phyloP scores from a whole-genome alignment of 2,888 invertebrate genomes.

The Oscheius sp. region DNA sequence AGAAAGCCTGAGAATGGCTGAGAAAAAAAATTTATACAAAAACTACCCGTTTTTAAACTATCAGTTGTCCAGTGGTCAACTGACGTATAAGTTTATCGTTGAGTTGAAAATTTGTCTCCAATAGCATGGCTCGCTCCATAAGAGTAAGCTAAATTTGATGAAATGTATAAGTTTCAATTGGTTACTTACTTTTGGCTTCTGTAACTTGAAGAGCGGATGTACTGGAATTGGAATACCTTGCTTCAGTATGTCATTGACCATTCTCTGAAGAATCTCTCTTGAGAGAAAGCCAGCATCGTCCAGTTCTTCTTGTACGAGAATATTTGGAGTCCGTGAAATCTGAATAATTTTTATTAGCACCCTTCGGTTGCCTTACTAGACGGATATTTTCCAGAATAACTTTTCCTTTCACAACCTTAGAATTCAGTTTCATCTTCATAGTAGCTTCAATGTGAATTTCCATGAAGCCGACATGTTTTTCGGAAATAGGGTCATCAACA shows the following conservation, averaged over 20 bases:
- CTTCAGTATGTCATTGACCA: slow-evolving; percentile 66
- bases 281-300: slow-evolving; percentile 67
- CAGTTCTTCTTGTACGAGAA: slow-evolving; percentile 65
- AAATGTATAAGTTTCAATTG: neutral
- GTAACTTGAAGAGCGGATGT: slow-evolving; percentile 66
- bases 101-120: slow-evolving; percentile 65
- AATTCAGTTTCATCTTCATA: slow-evolving; percentile 65
- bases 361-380: slow-evolving; percentile 39
- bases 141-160: slow-evolving; percentile 57
- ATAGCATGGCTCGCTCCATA: slow-evolving; percentile 59
- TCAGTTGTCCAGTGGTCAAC: slow-evolving; percentile 53
- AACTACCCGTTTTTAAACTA: slow-evolving; percentile 1
- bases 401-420: slow-evolving; percentile 63
- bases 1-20: slow-evolving; percentile 10
- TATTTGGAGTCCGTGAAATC: slow-evolving; percentile 61
- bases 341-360: slow-evolving; percentile 32
- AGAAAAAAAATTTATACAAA: neutral
- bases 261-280: slow-evolving; percentile 62
- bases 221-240: slow-evolving; percentile 69
- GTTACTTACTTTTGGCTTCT: slow-evolving; percentile 58
- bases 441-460: slow-evolving; percentile 59
- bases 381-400: slow-evolving; percentile 63
- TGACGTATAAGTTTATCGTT: slow-evolving; percentile 65
- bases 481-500: slow-evolving; percentile 37
- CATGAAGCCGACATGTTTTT: slow-evolving; percentile 55